These are phyloP conservation scores for Thunnus thynnus DNA, from an alignment of 2,113 vertebrate species.

Conservation along the genomic window DNA sequence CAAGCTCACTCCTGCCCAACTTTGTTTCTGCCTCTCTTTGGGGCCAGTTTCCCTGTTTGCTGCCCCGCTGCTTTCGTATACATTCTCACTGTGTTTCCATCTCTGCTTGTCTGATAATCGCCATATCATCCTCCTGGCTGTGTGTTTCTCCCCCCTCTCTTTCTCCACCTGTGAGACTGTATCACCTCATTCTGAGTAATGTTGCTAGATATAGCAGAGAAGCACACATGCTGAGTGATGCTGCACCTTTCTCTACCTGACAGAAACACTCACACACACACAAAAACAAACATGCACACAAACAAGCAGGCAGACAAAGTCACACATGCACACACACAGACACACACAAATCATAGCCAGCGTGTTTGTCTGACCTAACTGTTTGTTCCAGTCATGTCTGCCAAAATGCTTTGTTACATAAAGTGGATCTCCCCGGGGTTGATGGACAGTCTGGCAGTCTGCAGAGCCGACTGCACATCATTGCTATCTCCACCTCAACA, in stretches of 20 bases:
- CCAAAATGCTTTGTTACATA: slow-evolving; percentile 70
- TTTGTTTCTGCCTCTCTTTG: neutral
- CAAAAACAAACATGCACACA: neutral
- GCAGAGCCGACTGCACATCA: slow-evolving; percentile 54
- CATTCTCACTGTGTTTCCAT: neutral
- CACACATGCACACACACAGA: neutral
- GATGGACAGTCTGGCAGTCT: slow-evolving; percentile 58
- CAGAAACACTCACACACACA: slow-evolving; percentile 9
- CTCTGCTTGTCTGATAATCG: slow-evolving; percentile 35
- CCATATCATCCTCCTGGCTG: neutral
- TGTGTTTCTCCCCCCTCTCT: slow-evolving; percentile 26
- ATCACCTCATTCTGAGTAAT: slow-evolving; percentile 44
- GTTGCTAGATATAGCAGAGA: slow-evolving; percentile 21
- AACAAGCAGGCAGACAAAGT: slow-evolving; percentile 1
- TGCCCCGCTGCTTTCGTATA: slow-evolving; percentile 27
- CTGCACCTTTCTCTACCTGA: slow-evolving; percentile 24
- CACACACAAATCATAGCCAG: slow-evolving; percentile 33
- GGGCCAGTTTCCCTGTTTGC: slow-evolving; percentile 17
- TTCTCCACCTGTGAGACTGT: slow-evolving; percentile 5
- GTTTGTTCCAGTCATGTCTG: slow-evolving; percentile 65
- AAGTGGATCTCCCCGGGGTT: slow-evolving; percentile 57
- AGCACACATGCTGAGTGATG: slow-evolving; percentile 23
- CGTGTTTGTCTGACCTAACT: slow-evolving; percentile 61
- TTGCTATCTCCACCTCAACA: slow-evolving; percentile 43
- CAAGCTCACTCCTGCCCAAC: neutral